phyloP scores from a whole-genome alignment of 1,140 invertebrate genomes.

The Macrocentrus cingulum region DNA sequence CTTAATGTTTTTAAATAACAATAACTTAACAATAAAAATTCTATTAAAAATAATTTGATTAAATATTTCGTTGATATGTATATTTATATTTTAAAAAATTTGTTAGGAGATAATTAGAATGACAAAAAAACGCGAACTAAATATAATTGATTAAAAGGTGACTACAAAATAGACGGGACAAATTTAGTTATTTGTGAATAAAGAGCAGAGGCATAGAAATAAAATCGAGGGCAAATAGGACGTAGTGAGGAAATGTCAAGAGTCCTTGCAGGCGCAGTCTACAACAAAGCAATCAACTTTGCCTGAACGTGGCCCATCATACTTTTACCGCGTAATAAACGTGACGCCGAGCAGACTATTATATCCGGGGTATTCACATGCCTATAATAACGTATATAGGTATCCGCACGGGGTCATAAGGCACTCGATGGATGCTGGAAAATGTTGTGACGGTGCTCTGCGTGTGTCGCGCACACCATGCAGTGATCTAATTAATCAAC shows the following conservation, averaged over 20 bases:
- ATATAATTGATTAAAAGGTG: not conserved
- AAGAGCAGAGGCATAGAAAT: too few relatives aligned
- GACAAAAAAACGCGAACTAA: not conserved
- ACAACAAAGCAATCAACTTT: too few relatives aligned
- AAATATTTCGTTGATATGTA: not conserved
- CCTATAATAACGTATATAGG: too few relatives aligned
- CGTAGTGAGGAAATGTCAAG: too few relatives aligned
- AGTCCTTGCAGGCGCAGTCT: too few relatives aligned
- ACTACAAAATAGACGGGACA: too few relatives aligned
- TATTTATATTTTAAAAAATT: not conserved
- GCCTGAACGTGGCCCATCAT: not conserved
- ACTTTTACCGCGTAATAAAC: not conserved
- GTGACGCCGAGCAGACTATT: not conserved
- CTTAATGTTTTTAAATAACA: too few relatives aligned
- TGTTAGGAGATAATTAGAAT: too few relatives aligned
- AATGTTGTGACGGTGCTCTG: conserved; percentile 7
- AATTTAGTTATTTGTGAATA: too few relatives aligned
- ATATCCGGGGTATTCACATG: not conserved
- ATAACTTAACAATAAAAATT: too few relatives aligned
- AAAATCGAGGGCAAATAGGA: too few relatives aligned
- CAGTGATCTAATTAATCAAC: conserved; percentile 22
- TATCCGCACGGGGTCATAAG: not conserved
- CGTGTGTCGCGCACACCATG: not conserved
- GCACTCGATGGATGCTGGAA: not conserved
- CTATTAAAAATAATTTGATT: too few relatives aligned